Base-by-base conservation (phyloP, 2,113 vertebrate species). In the Oryzias curvinotus region DNA sequence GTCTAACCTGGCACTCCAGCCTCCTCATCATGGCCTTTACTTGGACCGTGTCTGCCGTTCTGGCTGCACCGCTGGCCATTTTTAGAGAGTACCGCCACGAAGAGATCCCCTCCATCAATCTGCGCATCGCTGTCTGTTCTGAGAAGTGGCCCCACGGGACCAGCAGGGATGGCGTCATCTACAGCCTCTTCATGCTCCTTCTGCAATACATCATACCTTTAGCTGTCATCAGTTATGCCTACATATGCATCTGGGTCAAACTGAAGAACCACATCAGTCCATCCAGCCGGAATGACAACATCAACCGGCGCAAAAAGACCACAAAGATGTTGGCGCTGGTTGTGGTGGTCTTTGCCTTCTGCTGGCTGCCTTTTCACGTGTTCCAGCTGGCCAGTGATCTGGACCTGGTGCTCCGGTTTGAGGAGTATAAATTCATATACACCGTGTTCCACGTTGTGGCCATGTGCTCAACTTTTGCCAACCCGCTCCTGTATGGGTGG, bases 281-380 rank as follows among this genome's bases (percentile, higher is more conserved):
- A 1, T 93, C 88, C 59, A 90, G 78, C 62, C 92, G 93, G 25
- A 93, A 87, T 5, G 93, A 95, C 60, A 91, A 89, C 72, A 87
- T 96, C 41, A 87, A 75, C 21, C 88, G 94, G 12, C 92, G 95
- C 42, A 94, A 83, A 75, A 96, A 96, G 72, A 96, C 95, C 49
- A 97, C 95, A 56, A 96, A 96, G 88, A 97, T 96, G 95, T 71
- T 96, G 44, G 93, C 93, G 0, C 88, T 95, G 81, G 93, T 97
- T 15, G 95, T 96, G 48, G 91, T 95, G 81, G 93, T 97, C 42
- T 97, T 97, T 0, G 95, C 93, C 0, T 89, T 92, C 49, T 96
- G 94, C 58, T 97, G 95, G 95, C 89, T 97, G 46, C 95, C 95
- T 2, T 95, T 96, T 78, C 95, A 97, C 30, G 84, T 93, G 49